Conservation (phyloP, 2,888 invertebrate species). For the Eustalomyia histrio region DNA sequence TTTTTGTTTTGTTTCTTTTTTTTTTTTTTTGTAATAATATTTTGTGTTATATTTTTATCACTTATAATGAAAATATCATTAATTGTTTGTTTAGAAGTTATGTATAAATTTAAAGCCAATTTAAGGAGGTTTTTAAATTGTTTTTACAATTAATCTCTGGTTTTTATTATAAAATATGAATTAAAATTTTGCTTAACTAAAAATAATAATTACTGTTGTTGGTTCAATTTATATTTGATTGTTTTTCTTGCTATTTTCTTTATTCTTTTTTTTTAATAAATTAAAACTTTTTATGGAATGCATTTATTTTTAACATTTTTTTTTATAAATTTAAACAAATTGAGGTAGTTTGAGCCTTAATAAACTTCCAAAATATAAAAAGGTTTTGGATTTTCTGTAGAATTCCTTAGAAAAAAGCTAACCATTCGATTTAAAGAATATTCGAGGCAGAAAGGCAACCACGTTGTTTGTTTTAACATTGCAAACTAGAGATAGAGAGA, state of each 20-base stretch:
- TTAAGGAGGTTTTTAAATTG: conserved; percentile 22
- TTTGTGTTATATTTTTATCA: conserved; percentile 62
- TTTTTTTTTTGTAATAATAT: conserved; percentile 62
- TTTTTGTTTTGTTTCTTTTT: too few species aligned
- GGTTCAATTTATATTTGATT: conserved; percentile 58
- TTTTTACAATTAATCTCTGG: conserved; percentile 53
- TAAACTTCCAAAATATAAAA: conserved; percentile 47
- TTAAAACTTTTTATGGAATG: conserved; percentile 66
- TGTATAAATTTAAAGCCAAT: conserved; percentile 53
- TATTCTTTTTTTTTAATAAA: conserved; percentile 49
- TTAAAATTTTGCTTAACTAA: conserved; percentile 51
- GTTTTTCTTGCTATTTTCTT: conserved; percentile 31
- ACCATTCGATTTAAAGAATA: conserved; percentile 47
- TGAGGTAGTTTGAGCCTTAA: conserved; percentile 69
- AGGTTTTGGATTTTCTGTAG: conserved; percentile 19
- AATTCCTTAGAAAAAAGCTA: conserved; percentile 41
- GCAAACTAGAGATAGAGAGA: background rate
- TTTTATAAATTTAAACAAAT: conserved; percentile 63
- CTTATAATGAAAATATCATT: conserved; percentile 68
- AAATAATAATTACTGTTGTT: conserved; percentile 66
- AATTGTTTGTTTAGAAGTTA: conserved; percentile 66
- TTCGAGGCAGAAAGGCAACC: conserved; percentile 54
- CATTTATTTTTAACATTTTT: conserved; percentile 40
- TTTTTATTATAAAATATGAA: conserved; percentile 36
- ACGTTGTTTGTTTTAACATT: conserved; percentile 21